Evolutionary conservation across 2,797 vertebrate genomes (phyloP), one percentile per base, ranked within the genome.

Genomic region (Avahi laniger): DNA sequence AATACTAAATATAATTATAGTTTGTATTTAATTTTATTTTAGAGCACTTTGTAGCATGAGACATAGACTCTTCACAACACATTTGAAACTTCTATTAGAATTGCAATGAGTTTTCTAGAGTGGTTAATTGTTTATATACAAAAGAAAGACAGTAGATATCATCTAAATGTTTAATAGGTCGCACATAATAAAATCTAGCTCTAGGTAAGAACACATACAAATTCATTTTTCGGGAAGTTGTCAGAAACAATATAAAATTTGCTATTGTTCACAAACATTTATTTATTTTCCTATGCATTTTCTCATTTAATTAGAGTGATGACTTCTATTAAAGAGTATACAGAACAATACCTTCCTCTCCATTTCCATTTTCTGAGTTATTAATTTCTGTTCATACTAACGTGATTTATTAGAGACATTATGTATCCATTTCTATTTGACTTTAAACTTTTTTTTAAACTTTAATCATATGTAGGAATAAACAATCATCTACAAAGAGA

Each of bases 371-470:
- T 76, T 75, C 75, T 67, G 28, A 89, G 10, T 9, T 94, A 43
- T 85, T 87, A 63, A 61, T 61, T 89, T 95, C 63, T 91, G 26
- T 50, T 79, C 12, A 86, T 46, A 52, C 0, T 63, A 14, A 96
- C 72, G 7, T 84, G 30, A 84, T 83, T 81, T 87, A 46, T 61
- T 54, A 93, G 38, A 57, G 26, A n/a, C 13, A 80, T 50, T 91
- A 79, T n/a, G 0, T 59, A 50, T 88, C 28, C 46, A 78, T 83
- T 89, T 91, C 8, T 73, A 24, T 48, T 57, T 85, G 46, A 28
- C 69, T 76, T 95, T 41, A 92, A 84, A 46, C 7, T 84, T 69
- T 85, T 75, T 78, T 83, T 96, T 43, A 81, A 89, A 93, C 1
- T 67, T 92, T 90, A 65, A 67, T 38, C 13, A 92, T 28, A 78